Evolutionary conservation across 2,797 vertebrate species (phyloP).

Genomic region (Smutsia gigantea): DNA sequence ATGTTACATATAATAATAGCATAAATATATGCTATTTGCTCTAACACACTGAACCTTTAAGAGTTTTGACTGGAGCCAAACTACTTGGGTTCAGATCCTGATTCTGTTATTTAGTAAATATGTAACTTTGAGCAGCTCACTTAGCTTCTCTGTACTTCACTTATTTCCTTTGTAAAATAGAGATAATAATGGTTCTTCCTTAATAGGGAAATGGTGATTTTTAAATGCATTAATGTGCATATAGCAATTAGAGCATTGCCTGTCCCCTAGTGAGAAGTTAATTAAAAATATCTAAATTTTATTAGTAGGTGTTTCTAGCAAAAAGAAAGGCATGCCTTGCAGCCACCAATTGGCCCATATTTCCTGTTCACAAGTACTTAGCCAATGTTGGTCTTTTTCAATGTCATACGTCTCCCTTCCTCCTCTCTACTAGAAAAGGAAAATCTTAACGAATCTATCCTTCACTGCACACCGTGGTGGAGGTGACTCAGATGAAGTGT

Average conservation of each 20-base stretch:
- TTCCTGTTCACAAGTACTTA: not conserved
- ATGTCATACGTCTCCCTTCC: not conserved
- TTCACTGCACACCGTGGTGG: not conserved
- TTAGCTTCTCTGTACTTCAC: not conserved
- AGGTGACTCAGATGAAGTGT: not conserved
- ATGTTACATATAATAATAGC: too few relatives aligned
- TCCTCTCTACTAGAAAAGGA: not conserved
- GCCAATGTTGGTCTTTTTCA: not conserved
- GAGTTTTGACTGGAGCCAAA: not conserved
- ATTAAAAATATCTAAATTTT: not conserved
- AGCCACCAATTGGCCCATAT: not conserved
- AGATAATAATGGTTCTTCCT: not conserved
- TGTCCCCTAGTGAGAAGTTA: not conserved
- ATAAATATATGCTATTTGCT: not conserved
- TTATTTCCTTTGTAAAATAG: not conserved
- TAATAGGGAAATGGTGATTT: not conserved
- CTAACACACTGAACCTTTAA: not conserved
- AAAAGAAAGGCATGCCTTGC: not conserved
- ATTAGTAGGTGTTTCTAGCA: not conserved
- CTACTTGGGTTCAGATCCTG: not conserved
- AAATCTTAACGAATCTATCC: not conserved
- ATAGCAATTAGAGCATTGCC: not conserved
- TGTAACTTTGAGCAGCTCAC: not conserved
- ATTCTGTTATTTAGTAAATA: not conserved
- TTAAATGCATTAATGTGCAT: not conserved